phyloP scores from a whole-genome alignment of 2,113 vertebrate genomes.

The Saccopteryx leptura region DNA sequence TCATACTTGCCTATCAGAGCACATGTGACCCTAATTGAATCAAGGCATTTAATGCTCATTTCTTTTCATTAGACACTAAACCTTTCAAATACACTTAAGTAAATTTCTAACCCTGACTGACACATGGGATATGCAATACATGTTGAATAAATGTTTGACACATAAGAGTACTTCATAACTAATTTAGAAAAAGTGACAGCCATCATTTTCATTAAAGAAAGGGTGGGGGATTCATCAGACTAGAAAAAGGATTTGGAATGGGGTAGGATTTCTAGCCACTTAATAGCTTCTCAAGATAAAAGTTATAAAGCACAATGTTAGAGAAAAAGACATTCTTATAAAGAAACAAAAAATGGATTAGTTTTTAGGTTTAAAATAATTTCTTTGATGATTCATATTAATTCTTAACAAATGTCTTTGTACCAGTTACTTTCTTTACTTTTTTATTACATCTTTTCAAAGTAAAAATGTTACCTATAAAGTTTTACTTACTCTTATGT shows the following conservation, averaged over 20 bases:
- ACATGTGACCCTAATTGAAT: neutral
- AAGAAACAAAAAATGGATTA: neutral
- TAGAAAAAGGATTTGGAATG: neutral
- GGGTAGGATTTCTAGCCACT: neutral
- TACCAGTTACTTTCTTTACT: neutral
- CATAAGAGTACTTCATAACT: neutral
- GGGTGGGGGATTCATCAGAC: neutral
- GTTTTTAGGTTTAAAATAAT: constrained; percentile 38
- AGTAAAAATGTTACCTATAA: neutral
- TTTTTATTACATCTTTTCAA: neutral
- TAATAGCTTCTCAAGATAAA: neutral
- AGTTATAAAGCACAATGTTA: neutral
- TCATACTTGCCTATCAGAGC: neutral
- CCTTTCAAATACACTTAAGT: neutral
- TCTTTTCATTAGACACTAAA: constrained; percentile 17
- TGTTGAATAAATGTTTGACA: neutral
- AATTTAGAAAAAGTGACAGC: neutral
- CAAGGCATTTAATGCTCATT: neutral
- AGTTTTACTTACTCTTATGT: neutral
- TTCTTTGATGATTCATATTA: neutral
- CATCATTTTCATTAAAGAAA: neutral
- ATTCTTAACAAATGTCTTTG: neutral
- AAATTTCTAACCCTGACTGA: neutral
- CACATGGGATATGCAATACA: neutral
- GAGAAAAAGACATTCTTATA: neutral